A percentile compares a stretch with the other conserved stretches of the same genome.
These are phyloP conservation scores for Petaurus breviceps DNA, from an alignment of 2,113 vertebrate genomes.

Conservation along the genomic window DNA sequence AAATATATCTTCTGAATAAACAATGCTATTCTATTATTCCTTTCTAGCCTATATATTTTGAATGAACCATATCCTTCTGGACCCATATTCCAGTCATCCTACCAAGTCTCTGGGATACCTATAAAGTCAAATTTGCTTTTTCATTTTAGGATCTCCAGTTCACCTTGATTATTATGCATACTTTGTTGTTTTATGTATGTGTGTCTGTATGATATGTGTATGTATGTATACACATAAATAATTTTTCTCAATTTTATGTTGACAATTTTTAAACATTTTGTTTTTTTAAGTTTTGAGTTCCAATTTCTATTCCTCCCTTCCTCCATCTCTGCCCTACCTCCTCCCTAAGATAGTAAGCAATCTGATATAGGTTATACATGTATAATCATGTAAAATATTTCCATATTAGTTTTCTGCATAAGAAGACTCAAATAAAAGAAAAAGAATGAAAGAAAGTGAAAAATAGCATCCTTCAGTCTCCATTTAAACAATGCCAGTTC, in stretches of 20 bases:
- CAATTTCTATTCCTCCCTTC: background rate
- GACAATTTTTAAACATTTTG: background rate
- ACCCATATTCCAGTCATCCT: background rate
- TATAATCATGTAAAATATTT: background rate
- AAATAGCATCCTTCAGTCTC: background rate
- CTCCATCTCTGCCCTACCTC: background rate
- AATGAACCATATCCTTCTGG: background rate
- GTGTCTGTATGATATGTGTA: too few relatives aligned
- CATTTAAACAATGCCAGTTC: background rate
- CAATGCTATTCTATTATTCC: background rate
- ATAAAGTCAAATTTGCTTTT: background rate
- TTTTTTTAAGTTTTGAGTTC: background rate
- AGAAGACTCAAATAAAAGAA: background rate
- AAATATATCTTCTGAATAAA: background rate
- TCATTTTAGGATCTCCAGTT: background rate
- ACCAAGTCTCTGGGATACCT: background rate
- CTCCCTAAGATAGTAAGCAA: background rate
- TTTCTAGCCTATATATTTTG: background rate
- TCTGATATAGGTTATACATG: background rate
- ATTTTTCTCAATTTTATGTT: background rate
- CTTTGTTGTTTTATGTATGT: too few relatives aligned
- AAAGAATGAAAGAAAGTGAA: background rate
- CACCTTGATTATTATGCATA: background rate
- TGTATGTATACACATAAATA: too few relatives aligned
- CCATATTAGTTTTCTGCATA: background rate